Percentiles rank a stretch among this genome's conserved stretches.
These are phyloP conservation scores for Acleris sparsana DNA, from an alignment of 2,888 invertebrate genomes.

Conservation along the genomic window DNA sequence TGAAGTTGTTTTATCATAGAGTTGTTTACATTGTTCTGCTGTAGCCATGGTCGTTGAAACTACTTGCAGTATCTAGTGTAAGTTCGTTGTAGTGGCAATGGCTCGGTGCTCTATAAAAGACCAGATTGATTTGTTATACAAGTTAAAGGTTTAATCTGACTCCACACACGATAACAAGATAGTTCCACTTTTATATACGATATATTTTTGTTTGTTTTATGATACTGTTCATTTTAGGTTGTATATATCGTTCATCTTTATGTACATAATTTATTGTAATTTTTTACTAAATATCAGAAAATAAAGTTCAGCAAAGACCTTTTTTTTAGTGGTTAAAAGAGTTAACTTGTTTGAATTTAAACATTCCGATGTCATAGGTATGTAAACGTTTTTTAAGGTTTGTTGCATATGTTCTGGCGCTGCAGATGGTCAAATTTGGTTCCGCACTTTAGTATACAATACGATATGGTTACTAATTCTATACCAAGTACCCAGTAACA, in stretches of 20 bases:
- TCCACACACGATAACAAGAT: slow-evolving; percentile 22
- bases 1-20: slow-evolving; percentile 23
- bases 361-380: slow-evolving; percentile 33
- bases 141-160: slow-evolving; percentile 9
- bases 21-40: slow-evolving; percentile 27
- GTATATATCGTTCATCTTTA: slow-evolving; percentile 43
- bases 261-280: slow-evolving; percentile 78
- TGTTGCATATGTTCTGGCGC: background rate
- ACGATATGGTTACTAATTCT: too few species aligned
- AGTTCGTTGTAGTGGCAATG: slow-evolving; percentile 5
- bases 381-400: slow-evolving; percentile 25
- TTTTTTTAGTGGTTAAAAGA: slow-evolving; percentile 52
- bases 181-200: slow-evolving; percentile 24
- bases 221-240: slow-evolving; percentile 34
- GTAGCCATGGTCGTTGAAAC: slow-evolving; percentile 23
- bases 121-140: slow-evolving; percentile 25
- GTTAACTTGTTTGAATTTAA: slow-evolving; percentile 10
- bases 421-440: slow-evolving; percentile 7
- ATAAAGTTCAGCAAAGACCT: slow-evolving; percentile 72
- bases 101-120: slow-evolving; percentile 15
- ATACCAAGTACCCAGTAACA: background rate
- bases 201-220: slow-evolving; percentile 24
- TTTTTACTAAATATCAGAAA: slow-evolving; percentile 78
- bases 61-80: slow-evolving; percentile 26
- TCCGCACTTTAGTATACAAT: background rate